Evolutionary conservation across 2,888 invertebrate species (phyloP).

Genomic region (Cheilosia grossa): DNA sequence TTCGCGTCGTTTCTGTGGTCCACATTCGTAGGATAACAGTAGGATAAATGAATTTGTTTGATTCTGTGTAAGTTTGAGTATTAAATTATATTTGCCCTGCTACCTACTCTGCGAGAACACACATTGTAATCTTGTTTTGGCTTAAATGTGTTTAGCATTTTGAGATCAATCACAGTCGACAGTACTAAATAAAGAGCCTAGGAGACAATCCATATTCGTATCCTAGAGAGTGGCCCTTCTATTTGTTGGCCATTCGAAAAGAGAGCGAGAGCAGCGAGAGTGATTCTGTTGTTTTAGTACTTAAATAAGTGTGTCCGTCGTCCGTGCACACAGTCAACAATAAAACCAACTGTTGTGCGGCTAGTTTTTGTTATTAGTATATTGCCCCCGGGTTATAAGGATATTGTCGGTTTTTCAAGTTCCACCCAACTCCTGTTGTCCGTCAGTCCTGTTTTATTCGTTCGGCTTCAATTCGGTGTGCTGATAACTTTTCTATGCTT

Average conservation of each 20-base stretch:
- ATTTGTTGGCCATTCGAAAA: constrained; percentile 22
- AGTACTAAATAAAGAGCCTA: constrained; percentile 71
- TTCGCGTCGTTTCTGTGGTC: constrained; percentile 40
- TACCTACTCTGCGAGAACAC: neutral
- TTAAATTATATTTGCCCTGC: constrained; percentile 8
- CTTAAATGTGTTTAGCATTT: constrained; percentile 46
- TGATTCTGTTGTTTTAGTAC: constrained; percentile 70
- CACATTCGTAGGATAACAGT: constrained; percentile 22
- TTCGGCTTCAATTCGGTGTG: constrained; percentile 52
- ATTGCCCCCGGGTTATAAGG: constrained; percentile 60
- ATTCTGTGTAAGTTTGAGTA: constrained; percentile 51
- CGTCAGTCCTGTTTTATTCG: constrained; percentile 44
- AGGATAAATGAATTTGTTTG: constrained; percentile 62
- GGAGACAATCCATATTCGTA: neutral
- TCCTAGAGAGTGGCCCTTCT: constrained; percentile 47
- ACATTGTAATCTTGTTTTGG: neutral
- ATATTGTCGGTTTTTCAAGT: constrained; percentile 46
- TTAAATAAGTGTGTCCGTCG: constrained; percentile 58
- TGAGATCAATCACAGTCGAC: constrained; percentile 16
- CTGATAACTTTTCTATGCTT: constrained; percentile 72
- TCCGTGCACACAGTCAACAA: constrained; percentile 45
- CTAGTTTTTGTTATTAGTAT: constrained; percentile 70
- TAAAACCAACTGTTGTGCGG: constrained; percentile 74
- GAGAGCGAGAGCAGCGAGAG: constrained; percentile 62
- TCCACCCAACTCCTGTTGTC: constrained; percentile 7